These are phyloP conservation scores for Poeciliopsis occidentalis DNA, from an alignment of 2,113 vertebrate genomes.

Conservation along the genomic window DNA sequence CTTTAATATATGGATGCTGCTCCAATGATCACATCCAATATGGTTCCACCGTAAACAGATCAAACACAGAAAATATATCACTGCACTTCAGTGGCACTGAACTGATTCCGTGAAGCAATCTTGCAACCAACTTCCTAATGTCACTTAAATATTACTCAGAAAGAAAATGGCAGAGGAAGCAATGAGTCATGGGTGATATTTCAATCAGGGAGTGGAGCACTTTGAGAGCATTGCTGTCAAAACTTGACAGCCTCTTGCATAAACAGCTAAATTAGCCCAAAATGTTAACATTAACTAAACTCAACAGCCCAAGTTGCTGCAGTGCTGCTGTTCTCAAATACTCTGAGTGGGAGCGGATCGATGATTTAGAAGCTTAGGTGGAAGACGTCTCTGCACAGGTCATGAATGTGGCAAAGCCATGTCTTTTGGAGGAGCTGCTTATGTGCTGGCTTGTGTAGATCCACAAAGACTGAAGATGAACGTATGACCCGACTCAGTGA, in stretches of 20 bases:
- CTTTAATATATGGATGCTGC: not conserved
- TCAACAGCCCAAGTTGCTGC: not conserved
- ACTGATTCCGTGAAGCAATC: slow-evolving; percentile 18
- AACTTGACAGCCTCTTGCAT: slow-evolving; percentile 1
- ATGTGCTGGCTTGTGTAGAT: slow-evolving; percentile 15
- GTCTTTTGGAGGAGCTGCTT: slow-evolving; percentile 27
- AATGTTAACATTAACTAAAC: slow-evolving; percentile 11
- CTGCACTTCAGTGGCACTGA: slow-evolving; percentile 4
- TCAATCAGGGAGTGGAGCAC: slow-evolving; percentile 14
- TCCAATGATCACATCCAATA: not conserved
- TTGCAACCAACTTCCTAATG: slow-evolving; percentile 15
- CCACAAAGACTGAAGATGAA: slow-evolving; percentile 35
- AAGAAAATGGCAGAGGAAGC: slow-evolving; percentile 39
- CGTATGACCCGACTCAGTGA: slow-evolving; percentile 21
- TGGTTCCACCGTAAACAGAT: slow-evolving; percentile 8
- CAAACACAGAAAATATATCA: slow-evolving; percentile 1
- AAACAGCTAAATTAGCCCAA: not conserved
- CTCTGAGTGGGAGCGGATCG: slow-evolving; percentile 2
- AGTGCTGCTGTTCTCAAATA: not conserved
- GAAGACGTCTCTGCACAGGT: slow-evolving; percentile 8
- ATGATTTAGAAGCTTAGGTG: slow-evolving; percentile 2
- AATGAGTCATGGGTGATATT: slow-evolving; percentile 45
- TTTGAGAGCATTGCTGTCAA: slow-evolving; percentile 12
- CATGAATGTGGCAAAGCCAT: not conserved
- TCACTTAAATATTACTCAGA: slow-evolving; percentile 34